phyloP scores from a whole-genome alignment of 2,888 invertebrate species.

The Phyllotreta cruciferae region DNA sequence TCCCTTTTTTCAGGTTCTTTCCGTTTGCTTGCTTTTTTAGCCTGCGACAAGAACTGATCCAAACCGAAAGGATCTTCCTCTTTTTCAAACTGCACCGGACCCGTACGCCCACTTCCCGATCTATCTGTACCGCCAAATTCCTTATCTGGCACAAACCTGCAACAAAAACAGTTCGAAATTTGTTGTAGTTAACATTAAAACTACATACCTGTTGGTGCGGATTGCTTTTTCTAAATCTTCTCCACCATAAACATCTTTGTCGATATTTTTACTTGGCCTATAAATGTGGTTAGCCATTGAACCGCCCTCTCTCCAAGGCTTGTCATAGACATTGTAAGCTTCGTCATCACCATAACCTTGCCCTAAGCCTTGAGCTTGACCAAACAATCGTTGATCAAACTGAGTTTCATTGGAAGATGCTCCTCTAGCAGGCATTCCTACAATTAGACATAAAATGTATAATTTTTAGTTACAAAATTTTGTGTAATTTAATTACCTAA shows the following conservation, averaged over 20 bases:
- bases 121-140: conserved; percentile 93
- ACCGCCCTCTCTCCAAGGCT: conserved; percentile 94
- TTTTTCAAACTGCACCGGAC: conserved; percentile 96
- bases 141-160: conserved; percentile 91
- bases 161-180: background rate
- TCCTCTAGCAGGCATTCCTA: conserved; percentile 86
- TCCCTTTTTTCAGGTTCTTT: conserved; percentile 64
- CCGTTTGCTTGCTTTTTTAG: conserved; percentile 80
- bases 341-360: conserved; percentile 95
- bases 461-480: background rate
- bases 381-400: conserved; percentile 96
- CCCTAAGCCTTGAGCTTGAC: conserved; percentile 89
- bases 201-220: conserved; percentile 72
- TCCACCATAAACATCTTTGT: conserved; percentile 89
- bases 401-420: conserved; percentile 75
- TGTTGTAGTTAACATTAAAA: no score
- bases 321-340: conserved; percentile 96
- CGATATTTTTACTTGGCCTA: conserved; percentile 84
- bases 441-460: background rate
- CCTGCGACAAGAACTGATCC: conserved; percentile 97
- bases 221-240: conserved; percentile 89
- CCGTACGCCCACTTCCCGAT: conserved; percentile 72
- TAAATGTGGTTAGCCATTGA: conserved; percentile 89
- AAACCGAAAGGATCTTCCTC: conserved; percentile 96
- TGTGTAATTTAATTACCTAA: conserved; percentile 67